Conservation (phyloP, 2,888 invertebrate genomes). For the Phengaris arion region DNA sequence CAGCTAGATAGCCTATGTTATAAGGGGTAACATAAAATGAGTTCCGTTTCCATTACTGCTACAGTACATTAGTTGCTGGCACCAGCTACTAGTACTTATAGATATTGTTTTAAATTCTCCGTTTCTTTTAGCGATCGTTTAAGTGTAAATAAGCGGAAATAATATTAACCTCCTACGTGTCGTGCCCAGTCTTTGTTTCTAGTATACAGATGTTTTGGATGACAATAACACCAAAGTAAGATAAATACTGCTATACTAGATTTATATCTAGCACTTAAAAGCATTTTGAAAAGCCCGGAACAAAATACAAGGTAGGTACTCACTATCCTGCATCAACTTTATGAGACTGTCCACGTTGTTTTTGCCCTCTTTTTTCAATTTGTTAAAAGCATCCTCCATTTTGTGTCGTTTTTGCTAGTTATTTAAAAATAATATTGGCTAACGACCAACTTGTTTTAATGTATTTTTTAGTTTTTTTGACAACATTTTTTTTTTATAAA, state of each 20-base stretch:
- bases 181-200: not conserved
- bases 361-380: slow-evolving; percentile 48
- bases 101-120: not conserved
- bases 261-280: too few relatives aligned
- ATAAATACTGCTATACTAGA: too few relatives aligned
- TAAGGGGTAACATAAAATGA: too few relatives aligned
- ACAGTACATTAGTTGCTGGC: too few relatives aligned
- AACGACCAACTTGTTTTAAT: not conserved
- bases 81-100: too few relatives aligned
- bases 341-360: slow-evolving; percentile 52
- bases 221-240: too few relatives aligned
- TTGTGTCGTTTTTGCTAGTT: not conserved
- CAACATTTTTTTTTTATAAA: too few relatives aligned
- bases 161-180: not conserved
- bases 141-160: too few relatives aligned
- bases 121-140: not conserved
- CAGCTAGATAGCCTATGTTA: too few relatives aligned
- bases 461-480: not conserved
- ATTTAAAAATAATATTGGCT: not conserved
- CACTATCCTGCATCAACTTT: slow-evolving; percentile 58
- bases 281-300: not conserved
- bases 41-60: too few relatives aligned
- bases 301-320: slow-evolving; percentile 35
- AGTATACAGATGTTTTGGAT: too few relatives aligned
- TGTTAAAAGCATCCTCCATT: slow-evolving; percentile 51